Evolutionary conservation across 2,888 invertebrate species (phyloP).

Genomic region (Auanema sp.): DNA sequence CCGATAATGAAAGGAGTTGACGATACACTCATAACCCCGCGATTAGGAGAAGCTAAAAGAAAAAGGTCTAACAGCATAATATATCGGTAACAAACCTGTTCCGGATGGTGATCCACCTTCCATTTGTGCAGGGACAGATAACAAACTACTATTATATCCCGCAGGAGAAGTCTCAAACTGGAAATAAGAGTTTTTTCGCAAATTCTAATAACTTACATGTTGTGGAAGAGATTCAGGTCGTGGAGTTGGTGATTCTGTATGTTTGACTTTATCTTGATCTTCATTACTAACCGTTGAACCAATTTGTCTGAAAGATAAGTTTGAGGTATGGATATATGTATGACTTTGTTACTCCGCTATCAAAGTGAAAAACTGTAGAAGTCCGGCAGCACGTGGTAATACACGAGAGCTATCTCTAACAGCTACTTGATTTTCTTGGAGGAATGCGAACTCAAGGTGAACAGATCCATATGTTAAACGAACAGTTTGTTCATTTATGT

Average conservation of each 20-base stretch:
- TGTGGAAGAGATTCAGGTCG: conserved; percentile 2
- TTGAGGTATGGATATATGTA: conserved; percentile 1
- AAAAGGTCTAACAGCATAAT: no score
- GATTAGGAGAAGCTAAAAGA: no score
- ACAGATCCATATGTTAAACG: conserved; percentile 45
- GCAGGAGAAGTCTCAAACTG: no score
- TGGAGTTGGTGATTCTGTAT: background rate
- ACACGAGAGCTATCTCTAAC: conserved; percentile 38
- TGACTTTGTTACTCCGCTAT: conserved; percentile 17
- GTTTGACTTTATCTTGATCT: background rate
- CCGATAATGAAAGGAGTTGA: no score
- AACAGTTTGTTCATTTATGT: conserved; percentile 37
- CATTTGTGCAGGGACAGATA: no score
- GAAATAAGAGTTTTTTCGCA: no score
- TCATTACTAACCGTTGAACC: background rate
- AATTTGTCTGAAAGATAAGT: background rate
- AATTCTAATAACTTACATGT: no score
- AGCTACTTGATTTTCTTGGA: conserved; percentile 34
- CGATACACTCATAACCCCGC: no score
- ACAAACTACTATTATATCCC: no score
- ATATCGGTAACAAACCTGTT: no score
- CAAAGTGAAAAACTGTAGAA: conserved; percentile 31
- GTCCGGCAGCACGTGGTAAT: conserved; percentile 34
- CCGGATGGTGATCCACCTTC: no score
- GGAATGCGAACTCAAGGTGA: conserved; percentile 48